phyloP scores from a whole-genome alignment of 2,113 vertebrate genomes.

The Chionomys nivalis region DNA sequence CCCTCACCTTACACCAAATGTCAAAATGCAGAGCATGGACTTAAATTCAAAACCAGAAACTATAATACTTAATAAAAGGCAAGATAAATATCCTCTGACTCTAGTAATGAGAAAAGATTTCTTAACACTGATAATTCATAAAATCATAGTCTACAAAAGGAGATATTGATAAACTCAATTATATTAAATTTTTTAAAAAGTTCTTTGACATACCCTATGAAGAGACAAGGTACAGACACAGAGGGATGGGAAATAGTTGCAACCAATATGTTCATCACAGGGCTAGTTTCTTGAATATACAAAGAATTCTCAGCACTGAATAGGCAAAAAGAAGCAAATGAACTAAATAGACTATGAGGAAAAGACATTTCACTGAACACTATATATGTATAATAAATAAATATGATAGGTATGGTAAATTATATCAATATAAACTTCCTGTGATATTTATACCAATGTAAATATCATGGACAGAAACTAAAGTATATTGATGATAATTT shows the following conservation, averaged over 20 bases:
- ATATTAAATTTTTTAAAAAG: neutral
- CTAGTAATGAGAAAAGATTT: neutral
- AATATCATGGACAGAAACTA: neutral
- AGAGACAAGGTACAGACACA: neutral
- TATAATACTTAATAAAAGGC: neutral
- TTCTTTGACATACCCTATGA: neutral
- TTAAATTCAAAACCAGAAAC: constrained; percentile 9
- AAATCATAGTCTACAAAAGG: neutral
- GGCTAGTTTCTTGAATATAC: neutral
- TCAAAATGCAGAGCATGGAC: neutral
- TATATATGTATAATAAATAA: neutral
- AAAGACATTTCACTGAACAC: constrained; percentile 34
- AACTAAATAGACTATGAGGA: neutral
- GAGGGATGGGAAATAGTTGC: neutral
- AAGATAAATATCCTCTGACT: neutral
- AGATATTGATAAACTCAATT: neutral
- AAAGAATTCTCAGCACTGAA: neutral
- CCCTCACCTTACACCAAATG: neutral
- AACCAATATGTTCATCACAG: neutral
- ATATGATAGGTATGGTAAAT: neutral
- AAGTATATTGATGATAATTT: neutral
- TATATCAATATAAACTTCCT: neutral
- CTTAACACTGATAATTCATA: neutral
- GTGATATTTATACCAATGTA: neutral
- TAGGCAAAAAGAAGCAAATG: neutral